phyloP scores from a whole-genome alignment of 2,888 invertebrate genomes.

The Cosmia pyralina region DNA sequence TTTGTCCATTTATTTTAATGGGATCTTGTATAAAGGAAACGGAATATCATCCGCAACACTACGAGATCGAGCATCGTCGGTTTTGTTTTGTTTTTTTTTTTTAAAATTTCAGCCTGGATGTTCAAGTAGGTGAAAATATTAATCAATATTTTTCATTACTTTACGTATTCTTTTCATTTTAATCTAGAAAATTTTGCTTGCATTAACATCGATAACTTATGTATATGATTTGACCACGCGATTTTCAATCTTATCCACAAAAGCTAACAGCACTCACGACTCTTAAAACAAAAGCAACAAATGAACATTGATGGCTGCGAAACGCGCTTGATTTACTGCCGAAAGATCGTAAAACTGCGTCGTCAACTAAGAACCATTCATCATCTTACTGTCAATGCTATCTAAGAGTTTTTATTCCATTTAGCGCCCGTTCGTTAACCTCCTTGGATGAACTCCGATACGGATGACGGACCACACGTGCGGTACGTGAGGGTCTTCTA shows the following conservation, averaged over 20 bases:
- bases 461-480: slow-evolving; percentile 70
- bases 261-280: slow-evolving; percentile 7
- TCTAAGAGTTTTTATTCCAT: slow-evolving; percentile 82
- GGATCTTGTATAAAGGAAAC: neutral
- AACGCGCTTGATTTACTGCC: slow-evolving; percentile 69
- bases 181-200: neutral
- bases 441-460: slow-evolving; percentile 75
- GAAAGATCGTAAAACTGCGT: slow-evolving; percentile 72
- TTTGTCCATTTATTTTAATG: no score
- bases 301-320: slow-evolving; percentile 51
- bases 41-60: neutral
- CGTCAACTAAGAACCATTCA: slow-evolving; percentile 79
- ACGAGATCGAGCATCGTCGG: neutral
- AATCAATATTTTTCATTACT: neutral
- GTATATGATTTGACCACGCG: neutral
- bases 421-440: slow-evolving; percentile 76
- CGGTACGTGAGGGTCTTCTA: slow-evolving; percentile 55
- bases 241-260: slow-evolving; percentile 26
- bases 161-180: neutral
- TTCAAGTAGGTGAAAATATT: neutral
- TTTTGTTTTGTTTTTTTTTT: neutral
- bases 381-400: slow-evolving; percentile 84
- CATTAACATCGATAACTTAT: slow-evolving; percentile 21
- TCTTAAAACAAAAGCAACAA: slow-evolving; percentile 44
- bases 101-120: neutral